Evolutionary conservation across 2,888 invertebrate species (phyloP).

Genomic region (Choristoneura rosaceana): DNA sequence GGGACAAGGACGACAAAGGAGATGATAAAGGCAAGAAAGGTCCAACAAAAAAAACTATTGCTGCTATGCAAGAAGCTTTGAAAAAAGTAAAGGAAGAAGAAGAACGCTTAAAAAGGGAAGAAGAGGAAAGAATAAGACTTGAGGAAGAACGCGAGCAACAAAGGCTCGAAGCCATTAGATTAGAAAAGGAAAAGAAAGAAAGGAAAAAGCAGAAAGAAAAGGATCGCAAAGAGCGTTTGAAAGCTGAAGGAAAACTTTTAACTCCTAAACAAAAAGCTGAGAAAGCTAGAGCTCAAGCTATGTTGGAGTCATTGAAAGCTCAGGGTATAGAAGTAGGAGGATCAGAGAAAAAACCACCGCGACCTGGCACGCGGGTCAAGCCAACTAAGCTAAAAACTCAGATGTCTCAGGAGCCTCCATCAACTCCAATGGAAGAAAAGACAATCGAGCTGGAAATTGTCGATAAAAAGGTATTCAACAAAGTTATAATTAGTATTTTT

Average conservation of each 20-base stretch:
- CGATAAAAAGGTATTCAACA: constrained; percentile 73
- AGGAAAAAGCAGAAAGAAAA: constrained; percentile 96
- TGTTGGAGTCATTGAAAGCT: constrained; percentile 95
- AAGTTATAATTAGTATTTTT: background rate
- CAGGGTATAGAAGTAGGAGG: constrained; percentile 94
- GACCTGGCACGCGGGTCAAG: constrained; percentile 91
- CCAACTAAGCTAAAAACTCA: constrained; percentile 89
- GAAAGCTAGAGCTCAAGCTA: constrained; percentile 93
- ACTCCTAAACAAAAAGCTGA: constrained; percentile 98
- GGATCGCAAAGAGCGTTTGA: constrained; percentile 95
- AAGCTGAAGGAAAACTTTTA: constrained; percentile 97
- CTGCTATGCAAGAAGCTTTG: constrained; percentile 96
- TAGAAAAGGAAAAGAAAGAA: constrained; percentile 95
- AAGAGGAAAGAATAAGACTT: constrained; percentile 91
- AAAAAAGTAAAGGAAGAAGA: constrained; percentile 95
- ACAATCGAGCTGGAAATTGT: constrained; percentile 81
- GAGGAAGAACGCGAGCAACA: constrained; percentile 91
- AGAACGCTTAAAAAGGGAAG: constrained; percentile 89
- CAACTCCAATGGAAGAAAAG: constrained; percentile 78
- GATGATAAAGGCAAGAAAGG: constrained; percentile 87
- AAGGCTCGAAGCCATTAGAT: constrained; percentile 89
- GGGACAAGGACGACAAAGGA: constrained; percentile 75
- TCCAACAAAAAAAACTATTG: constrained; percentile 93
- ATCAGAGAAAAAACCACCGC: constrained; percentile 86
- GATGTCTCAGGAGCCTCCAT: constrained; percentile 84